Evolutionary conservation across 1,140 invertebrate species (phyloP).

Genomic region (Conus betulinus): DNA sequence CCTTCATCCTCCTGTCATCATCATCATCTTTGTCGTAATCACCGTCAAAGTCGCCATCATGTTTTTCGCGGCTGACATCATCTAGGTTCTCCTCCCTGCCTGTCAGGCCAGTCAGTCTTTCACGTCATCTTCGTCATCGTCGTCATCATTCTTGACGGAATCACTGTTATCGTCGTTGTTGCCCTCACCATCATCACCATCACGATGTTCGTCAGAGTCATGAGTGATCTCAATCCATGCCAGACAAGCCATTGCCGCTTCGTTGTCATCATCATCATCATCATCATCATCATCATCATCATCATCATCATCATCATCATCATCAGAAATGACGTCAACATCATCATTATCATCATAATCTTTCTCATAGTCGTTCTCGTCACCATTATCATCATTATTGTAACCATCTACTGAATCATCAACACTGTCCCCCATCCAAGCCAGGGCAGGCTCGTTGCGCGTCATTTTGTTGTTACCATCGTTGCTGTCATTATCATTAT

Average conservation of each 20-base stretch:
- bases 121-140: no score
- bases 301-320: no score
- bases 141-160: not conserved
- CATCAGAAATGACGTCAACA: not conserved
- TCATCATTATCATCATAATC: not conserved
- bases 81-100: not conserved
- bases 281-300: no score
- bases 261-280: no score
- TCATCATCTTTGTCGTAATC: no score
- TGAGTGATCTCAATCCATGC: no score
- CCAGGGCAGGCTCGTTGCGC: no score
- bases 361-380: conserved; percentile 22
- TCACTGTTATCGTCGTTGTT: not conserved
- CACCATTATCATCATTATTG: conserved; percentile 1
- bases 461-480: not conserved
- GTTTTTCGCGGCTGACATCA: not conserved
- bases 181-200: not conserved
- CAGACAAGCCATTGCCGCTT: no score
- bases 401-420: not conserved
- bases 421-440: no score
- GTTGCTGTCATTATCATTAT: conserved; percentile 12
- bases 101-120: not conserved
- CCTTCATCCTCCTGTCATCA: no score
- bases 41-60: no score
- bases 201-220: not conserved